phyloP scores from a whole-genome alignment of 1,140 invertebrate genomes.

The Philopotamus ludificatus region DNA sequence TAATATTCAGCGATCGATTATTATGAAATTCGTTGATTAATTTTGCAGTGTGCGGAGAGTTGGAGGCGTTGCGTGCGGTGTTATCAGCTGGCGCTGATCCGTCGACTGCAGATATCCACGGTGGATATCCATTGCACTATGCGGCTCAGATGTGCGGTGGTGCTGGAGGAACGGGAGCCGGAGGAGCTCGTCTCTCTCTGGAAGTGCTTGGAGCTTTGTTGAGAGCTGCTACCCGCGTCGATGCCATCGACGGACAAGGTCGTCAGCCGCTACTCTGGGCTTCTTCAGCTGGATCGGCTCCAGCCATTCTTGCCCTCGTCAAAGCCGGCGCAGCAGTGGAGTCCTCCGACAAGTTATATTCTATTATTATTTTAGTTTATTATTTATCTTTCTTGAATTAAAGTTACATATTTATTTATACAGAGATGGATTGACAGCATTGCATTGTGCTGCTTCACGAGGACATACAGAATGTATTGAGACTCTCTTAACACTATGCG shows the following conservation, averaged over 20 bases:
- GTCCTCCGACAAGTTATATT: constrained; percentile 69
- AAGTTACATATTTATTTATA: constrained; percentile 25
- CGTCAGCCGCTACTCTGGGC: constrained; percentile 95
- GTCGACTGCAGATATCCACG: constrained; percentile 86
- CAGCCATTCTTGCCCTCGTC: constrained; percentile 83
- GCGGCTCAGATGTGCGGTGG: constrained; percentile 93
- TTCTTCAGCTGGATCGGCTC: constrained; percentile 90
- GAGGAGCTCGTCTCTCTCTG: constrained; percentile 68
- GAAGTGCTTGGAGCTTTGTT: constrained; percentile 84
- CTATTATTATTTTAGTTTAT: neutral
- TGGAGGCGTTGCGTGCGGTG: constrained; percentile 82
- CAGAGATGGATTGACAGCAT: constrained; percentile 79
- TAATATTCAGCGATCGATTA: neutral
- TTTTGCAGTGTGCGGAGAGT: constrained; percentile 81
- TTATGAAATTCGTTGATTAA: neutral
- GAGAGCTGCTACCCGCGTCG: constrained; percentile 74
- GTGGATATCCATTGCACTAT: constrained; percentile 94
- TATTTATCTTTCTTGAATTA: neutral
- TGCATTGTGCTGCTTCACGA: constrained; percentile 94
- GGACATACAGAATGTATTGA: constrained; percentile 93
- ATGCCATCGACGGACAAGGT: constrained; percentile 86
- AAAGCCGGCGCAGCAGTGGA: constrained; percentile 80
- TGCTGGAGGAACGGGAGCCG: constrained; percentile 65
- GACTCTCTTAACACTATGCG: constrained; percentile 84
- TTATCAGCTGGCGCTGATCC: constrained; percentile 80